A percentile compares a stretch with the other conserved stretches of the same genome.
Conservation (phyloP, 1,140 invertebrate species). For the Zaprionus ghesquierei region DNA sequence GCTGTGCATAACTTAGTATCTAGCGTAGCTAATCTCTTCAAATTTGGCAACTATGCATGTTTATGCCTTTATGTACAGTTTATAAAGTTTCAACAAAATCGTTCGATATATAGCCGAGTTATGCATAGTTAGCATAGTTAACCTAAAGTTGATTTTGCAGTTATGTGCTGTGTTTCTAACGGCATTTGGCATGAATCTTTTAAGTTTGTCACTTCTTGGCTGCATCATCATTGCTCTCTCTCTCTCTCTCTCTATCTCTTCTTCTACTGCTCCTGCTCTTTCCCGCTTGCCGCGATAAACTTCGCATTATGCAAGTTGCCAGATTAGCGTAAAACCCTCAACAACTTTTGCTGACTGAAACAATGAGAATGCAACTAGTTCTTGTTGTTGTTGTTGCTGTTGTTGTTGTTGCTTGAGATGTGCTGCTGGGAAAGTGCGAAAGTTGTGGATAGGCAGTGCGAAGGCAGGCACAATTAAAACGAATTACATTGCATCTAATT, state of each 20-base stretch:
- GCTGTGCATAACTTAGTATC: background rate
- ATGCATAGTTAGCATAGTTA: background rate
- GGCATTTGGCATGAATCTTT: background rate
- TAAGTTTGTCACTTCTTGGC: background rate
- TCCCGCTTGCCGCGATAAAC: background rate
- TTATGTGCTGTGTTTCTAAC: background rate
- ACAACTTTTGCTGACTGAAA: constrained; percentile 5
- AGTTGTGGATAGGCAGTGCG: constrained; percentile 30
- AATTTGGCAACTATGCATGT: background rate
- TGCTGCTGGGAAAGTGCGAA: constrained; percentile 53
- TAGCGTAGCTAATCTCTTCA: background rate
- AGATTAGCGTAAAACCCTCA: constrained; percentile 16
- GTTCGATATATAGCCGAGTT: background rate
- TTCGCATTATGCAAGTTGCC: constrained; percentile 15
- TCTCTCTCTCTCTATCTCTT: background rate
- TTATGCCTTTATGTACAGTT: background rate
- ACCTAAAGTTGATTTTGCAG: background rate
- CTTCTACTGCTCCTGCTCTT: background rate
- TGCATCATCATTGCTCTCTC: background rate
- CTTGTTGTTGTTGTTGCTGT: background rate
- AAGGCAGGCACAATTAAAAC: constrained; percentile 62
- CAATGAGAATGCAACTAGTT: constrained; percentile 19
- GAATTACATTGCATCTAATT: constrained; percentile 74
- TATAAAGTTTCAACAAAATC: background rate
- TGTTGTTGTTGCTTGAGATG: background rate